Percentiles rank a stretch among this genome's conserved stretches.
phyloP scores from a whole-genome alignment of 2,797 vertebrate species.

The Peromyscus attwateri region DNA sequence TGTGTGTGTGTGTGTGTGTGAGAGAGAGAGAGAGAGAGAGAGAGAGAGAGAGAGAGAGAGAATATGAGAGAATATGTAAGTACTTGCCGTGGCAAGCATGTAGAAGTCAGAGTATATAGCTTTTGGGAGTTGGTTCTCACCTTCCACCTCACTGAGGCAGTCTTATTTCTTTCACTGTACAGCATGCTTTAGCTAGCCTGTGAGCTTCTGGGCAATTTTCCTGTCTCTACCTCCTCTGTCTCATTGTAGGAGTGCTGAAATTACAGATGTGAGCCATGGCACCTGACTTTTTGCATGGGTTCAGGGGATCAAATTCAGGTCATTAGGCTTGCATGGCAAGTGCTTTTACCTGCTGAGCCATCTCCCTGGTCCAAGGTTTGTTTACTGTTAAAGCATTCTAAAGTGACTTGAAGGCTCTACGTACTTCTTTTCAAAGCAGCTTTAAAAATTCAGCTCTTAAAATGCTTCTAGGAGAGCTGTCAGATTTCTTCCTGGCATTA shows the following conservation, averaged over 20 bases:
- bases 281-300: neutral
- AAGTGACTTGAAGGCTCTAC: conserved; percentile 49
- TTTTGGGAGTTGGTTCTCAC: neutral
- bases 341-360: neutral
- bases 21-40: neutral
- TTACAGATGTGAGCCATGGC: neutral
- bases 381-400: conserved; percentile 64
- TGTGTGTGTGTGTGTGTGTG: neutral
- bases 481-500: conserved; percentile 58
- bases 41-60: neutral
- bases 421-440: conserved; percentile 54
- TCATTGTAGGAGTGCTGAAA: neutral
- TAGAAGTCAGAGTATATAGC: neutral
- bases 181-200: neutral
- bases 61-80: neutral
- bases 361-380: conserved; percentile 22
- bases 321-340: neutral
- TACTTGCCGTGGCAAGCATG: neutral
- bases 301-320: neutral
- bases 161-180: neutral
- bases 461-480: conserved; percentile 61
- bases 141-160: neutral
- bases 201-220: neutral
- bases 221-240: neutral
- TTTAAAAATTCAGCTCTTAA: conserved; percentile 60